Base-by-base conservation (phyloP, 2,888 invertebrate species). In the Leptinotarsa haldemani region DNA sequence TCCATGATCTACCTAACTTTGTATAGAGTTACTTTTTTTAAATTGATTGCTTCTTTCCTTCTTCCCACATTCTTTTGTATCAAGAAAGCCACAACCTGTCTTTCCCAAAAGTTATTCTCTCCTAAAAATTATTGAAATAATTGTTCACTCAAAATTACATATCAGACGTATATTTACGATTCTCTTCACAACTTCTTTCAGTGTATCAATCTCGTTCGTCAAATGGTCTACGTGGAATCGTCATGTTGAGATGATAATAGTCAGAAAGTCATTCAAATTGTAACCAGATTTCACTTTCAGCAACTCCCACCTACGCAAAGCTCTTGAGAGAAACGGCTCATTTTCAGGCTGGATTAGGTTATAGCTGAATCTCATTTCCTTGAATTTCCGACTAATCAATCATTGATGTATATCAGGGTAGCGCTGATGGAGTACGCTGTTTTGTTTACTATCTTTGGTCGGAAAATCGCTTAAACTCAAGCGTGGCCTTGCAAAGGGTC, bases 331-430 rank as follows among this genome's bases (percentile, higher is more conserved):
- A 61, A 61, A 61, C 61, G 30, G 61, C 61, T 61, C 30, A 61
- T 25, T 61, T 61, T 61, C 61, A 15, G 30, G 25, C 61, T 61
- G 61, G 61, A 30, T 30, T 61, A 30, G 56, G 20, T 56, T 56
- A 13, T 22, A 66, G 52, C n/a, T 47, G 20, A 22, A 66, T 20
- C 22, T 40, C 18, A 30, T 56, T 68, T 68, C 67, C 67, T 68
- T 53, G 56, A 68, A 68, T 68, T 56, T 68, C 67, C 67, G 67
- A n/a, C 12, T 53, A 68, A 68, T 68, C 67, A 68, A 53, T 68
- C 67, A 68, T 53, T 40, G 52, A 61, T 61, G 53, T n/a, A 53
- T 53, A 53, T 68, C 67, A 7, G 67, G 13, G n/a, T 53, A 40
- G 15, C 56, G 56, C 61, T 61, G 25, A 16, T 61, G 30, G 30